Conservation (phyloP, 1,140 invertebrate genomes). For the Neodiprion virginianus region DNA sequence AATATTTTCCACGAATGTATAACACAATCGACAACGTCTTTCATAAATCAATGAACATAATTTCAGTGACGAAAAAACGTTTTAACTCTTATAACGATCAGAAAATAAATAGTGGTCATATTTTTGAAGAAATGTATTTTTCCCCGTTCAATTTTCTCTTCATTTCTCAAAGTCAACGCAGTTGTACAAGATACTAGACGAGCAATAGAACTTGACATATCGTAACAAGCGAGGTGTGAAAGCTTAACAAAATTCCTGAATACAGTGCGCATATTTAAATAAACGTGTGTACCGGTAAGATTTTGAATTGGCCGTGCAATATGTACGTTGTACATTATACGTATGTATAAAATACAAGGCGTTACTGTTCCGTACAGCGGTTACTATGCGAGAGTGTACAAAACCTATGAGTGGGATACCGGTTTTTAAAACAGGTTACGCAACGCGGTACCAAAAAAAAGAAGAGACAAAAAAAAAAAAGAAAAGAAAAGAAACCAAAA, state of each 20-base stretch:
- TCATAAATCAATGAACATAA: too few species aligned
- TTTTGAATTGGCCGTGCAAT: not conserved
- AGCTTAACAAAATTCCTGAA: not conserved
- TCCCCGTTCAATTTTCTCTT: too few species aligned
- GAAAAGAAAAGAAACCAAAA: not conserved
- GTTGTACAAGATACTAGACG: too few species aligned
- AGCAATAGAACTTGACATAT: too few species aligned
- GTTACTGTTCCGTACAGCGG: not conserved
- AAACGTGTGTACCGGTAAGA: not conserved
- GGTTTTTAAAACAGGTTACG: conserved; percentile 7
- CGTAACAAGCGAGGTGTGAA: not conserved
- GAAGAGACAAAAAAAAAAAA: not conserved
- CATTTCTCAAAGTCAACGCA: too few species aligned
- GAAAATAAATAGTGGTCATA: too few species aligned
- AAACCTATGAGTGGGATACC: conserved; percentile 3
- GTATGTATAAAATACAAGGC: not conserved
- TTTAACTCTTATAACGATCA: too few species aligned
- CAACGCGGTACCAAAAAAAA: not conserved
- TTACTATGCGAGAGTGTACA: not conserved
- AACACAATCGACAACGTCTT: too few species aligned
- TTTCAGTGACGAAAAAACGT: too few species aligned
- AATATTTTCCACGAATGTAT: too few species aligned
- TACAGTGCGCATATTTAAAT: not conserved
- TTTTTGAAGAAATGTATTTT: too few species aligned
- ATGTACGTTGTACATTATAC: not conserved